A percentile compares a stretch with the other conserved stretches of the same genome.
Evolutionary conservation across 2,113 vertebrate species (phyloP).

Genomic region (Sinocyclocheilus grahami): DNA sequence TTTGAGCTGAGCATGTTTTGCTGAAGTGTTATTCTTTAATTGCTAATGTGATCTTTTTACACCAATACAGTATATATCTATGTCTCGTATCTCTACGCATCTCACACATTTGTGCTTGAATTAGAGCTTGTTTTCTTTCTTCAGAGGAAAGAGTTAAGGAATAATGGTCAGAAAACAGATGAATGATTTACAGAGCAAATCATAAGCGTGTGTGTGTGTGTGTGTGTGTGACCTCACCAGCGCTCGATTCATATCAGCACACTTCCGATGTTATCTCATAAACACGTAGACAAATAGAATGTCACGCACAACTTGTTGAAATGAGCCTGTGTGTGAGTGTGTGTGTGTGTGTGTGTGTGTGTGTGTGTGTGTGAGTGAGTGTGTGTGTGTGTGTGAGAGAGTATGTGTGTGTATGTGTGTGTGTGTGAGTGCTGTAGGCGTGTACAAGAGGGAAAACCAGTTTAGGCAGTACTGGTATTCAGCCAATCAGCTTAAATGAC

Average conservation of each 20-base stretch:
- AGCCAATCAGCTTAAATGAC: conserved; percentile 43
- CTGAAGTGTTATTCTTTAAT: too few species aligned
- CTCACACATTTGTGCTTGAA: background rate
- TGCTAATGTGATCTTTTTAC: too few species aligned
- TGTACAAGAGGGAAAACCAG: conserved; percentile 13
- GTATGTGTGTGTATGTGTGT: conserved; percentile 37
- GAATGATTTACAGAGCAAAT: conserved; percentile 23
- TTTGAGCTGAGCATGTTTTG: too few species aligned
- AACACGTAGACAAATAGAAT: background rate
- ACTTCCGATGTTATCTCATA: conserved; percentile 10
- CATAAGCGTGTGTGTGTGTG: conserved; percentile 21
- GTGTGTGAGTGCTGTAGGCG: background rate
- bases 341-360: too few species aligned
- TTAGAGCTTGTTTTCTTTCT: background rate
- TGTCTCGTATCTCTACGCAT: background rate
- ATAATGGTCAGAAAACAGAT: conserved; percentile 13
- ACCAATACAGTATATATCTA: too few species aligned
- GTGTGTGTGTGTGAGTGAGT: too few species aligned
- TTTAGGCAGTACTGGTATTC: conserved; percentile 17
- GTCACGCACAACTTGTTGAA: background rate
- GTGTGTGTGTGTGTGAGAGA: background rate
- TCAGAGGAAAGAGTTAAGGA: background rate
- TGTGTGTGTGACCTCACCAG: conserved; percentile 26
- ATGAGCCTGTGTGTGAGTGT: background rate
- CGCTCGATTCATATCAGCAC: conserved; percentile 2